Evolutionary conservation across 2,797 vertebrate species (phyloP), one percentile per base, ranked within the genome.

Genomic region (Dromococcyx pavoninus): DNA sequence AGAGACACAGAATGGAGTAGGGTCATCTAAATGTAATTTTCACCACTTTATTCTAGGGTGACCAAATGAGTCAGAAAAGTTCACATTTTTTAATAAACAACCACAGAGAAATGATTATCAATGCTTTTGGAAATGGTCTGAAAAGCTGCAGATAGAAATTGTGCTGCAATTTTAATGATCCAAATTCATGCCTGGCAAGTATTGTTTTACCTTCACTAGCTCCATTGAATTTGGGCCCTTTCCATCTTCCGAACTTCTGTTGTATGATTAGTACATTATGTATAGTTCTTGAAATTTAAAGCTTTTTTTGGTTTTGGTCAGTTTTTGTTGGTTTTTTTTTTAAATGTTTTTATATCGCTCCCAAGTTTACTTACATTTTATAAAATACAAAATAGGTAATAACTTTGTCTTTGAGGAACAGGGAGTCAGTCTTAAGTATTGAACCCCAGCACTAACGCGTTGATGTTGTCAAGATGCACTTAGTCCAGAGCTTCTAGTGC

Each of bases 71-170:
- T 22, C 44, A 11, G 21, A 57, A 77, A 71, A 82, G 50, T 67
- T 11, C 33, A 33, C n/a, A 13, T 43, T 57, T 73, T 91, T 28
- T 6, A 79, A 82, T 73, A 9, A 89, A 70, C 25, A 73, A 2
- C 58, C 30, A 32, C 1, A 50, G 8, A 78, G 43, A 86, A 96
- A 67, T 32, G 67, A 56, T 73, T 79, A 75, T 62, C 64, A 75
- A 50, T 48, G 64, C 23, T 39, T 76, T 88, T 79, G 66, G 53
- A 79, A 94, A 53, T 8, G 44, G 83, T 7, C 57, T 71, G 32
- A 73, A 93, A 93, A 93, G 28, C 56, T 81, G 39, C 48, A 81
- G 60, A 57, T 7, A 60, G 86, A 79, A 84, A 79, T 9, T 60
- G 28, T 53, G 53, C 57, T 79, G 10, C 33, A 66, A 58, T 75